These are phyloP conservation scores for Falco punctatus DNA, from an alignment of 2,113 vertebrate genomes.

Conservation along the genomic window DNA sequence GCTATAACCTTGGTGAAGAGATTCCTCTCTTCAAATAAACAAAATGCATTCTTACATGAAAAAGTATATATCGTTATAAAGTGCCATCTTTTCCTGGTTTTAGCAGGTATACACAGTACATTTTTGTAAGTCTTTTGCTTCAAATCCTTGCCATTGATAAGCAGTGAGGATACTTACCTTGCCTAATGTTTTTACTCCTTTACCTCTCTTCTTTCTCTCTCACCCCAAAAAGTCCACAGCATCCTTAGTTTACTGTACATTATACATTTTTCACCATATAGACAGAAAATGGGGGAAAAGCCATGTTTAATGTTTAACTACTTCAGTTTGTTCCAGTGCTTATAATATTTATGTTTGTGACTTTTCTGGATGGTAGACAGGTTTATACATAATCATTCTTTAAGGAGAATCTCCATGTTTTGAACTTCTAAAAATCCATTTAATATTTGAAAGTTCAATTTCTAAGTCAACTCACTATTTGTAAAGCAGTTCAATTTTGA, in stretches of 20 bases:
- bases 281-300: neutral
- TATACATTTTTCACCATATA: neutral
- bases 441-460: constrained; percentile 65
- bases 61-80: neutral
- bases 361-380: neutral
- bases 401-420: constrained; percentile 24
- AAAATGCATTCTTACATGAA: neutral
- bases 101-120: neutral
- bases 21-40: neutral
- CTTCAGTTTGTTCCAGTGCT: neutral
- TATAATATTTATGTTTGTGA: neutral
- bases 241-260: neutral
- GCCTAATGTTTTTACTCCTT: neutral
- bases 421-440: constrained; percentile 67
- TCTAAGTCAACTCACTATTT: constrained; percentile 52
- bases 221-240: neutral
- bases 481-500: constrained; percentile 63
- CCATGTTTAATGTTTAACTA: neutral
- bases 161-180: neutral
- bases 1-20: neutral
- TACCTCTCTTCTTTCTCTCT: neutral
- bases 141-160: neutral
- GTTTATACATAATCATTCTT: constrained; percentile 27
- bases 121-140: neutral
- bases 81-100: neutral